These are phyloP conservation scores for Proales similis DNA, from an alignment of 1,140 invertebrate genomes.

Conservation along the genomic window DNA sequence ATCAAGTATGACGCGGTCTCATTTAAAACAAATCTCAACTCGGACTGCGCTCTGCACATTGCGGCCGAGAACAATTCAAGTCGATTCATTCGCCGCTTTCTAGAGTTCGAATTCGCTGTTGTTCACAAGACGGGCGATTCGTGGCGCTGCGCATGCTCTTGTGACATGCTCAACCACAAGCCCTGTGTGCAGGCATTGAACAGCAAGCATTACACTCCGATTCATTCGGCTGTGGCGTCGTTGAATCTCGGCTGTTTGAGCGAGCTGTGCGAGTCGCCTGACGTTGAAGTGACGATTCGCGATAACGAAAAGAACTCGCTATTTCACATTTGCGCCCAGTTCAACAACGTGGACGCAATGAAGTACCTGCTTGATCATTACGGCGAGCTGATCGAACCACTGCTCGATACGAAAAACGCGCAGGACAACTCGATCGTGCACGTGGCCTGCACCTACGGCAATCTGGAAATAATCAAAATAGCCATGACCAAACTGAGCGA, in stretches of 20 bases:
- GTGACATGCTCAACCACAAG: constrained; percentile 3
- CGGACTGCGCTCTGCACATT: constrained; percentile 30
- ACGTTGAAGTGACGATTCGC: constrained; percentile 11
- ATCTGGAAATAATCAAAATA: constrained; percentile 32
- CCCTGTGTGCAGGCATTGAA: constrained; percentile 18
- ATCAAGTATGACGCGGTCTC: constrained; percentile 35
- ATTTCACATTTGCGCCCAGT: constrained; percentile 27
- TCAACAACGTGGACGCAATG: constrained; percentile 23
- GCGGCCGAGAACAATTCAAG: constrained; percentile 21
- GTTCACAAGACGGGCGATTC: constrained; percentile 9
- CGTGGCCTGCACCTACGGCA: constrained; percentile 23
- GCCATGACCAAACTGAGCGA: constrained; percentile 9
- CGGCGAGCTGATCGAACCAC: background rate
- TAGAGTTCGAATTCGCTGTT: constrained; percentile 12
- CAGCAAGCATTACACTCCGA: constrained; percentile 21
- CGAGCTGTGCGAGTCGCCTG: constrained; percentile 11
- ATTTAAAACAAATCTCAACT: constrained; percentile 21
- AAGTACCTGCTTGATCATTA: constrained; percentile 32
- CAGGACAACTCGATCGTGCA: constrained; percentile 28
- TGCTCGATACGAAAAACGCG: constrained; percentile 13
- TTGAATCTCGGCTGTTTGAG: constrained; percentile 26
- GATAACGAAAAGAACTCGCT: constrained; percentile 20
- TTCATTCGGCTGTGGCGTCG: constrained; percentile 16
- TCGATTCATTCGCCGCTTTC: constrained; percentile 24
- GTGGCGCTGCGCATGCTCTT: constrained; percentile 21